Conservation (phyloP, 2,888 invertebrate genomes). For the Agrochola lychnidis region DNA sequence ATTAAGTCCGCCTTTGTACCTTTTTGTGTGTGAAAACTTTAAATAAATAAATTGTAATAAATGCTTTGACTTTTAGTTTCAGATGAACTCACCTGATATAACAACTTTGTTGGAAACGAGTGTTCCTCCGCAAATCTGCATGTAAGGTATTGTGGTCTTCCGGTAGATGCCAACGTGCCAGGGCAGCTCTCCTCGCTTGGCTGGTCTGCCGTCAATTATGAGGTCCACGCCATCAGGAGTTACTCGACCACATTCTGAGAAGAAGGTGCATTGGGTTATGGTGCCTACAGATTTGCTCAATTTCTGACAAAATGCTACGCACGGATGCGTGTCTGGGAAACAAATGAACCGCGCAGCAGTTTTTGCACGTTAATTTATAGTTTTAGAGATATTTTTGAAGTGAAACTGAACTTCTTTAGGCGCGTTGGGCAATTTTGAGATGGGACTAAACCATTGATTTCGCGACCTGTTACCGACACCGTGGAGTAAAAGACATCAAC, state of each 20-base stretch:
- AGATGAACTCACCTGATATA: constrained; percentile 75
- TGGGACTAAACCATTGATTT: too few relatives aligned
- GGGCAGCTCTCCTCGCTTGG: constrained; percentile 82
- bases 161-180: constrained; percentile 91
- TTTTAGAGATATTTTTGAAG: too few relatives aligned
- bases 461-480: too few relatives aligned
- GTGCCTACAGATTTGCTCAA: background rate
- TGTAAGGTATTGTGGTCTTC: constrained; percentile 79
- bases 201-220: constrained; percentile 75
- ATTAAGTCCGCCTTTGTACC: too few relatives aligned
- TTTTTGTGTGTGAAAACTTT: too few relatives aligned
- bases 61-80: too few relatives aligned
- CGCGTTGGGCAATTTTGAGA: too few relatives aligned
- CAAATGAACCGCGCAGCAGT: background rate
- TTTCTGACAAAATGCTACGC: background rate
- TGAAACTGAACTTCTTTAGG: too few relatives aligned
- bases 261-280: background rate
- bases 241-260: constrained; percentile 60
- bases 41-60: too few relatives aligned
- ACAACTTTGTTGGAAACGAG: constrained; percentile 81
- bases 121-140: constrained; percentile 90
- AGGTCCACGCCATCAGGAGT: constrained; percentile 75
- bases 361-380: background rate
- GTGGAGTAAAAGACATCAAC: too few relatives aligned
- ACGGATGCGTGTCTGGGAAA: too few relatives aligned